Evolutionary conservation across 1,140 invertebrate genomes (phyloP).

Genomic region (Cotesia chilonis): DNA sequence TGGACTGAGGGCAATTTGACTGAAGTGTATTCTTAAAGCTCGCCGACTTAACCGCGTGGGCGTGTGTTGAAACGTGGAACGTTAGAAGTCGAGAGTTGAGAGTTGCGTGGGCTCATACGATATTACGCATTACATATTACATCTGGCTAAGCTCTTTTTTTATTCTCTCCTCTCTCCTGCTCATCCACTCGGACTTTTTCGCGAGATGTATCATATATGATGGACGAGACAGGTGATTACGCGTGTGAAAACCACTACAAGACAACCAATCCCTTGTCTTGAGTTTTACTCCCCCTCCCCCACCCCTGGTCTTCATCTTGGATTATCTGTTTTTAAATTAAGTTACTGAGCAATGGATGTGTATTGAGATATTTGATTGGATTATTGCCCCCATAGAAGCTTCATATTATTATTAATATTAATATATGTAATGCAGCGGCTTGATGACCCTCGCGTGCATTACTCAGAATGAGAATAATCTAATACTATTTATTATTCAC

Average conservation of each 20-base stretch:
- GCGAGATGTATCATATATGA: constrained; percentile 46
- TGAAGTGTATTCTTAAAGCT: constrained; percentile 63
- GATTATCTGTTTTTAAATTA: too few species aligned
- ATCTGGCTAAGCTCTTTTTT: constrained; percentile 45
- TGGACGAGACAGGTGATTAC: constrained; percentile 66
- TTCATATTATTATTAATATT: too few species aligned
- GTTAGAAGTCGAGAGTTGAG: constrained; percentile 50
- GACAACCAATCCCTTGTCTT: constrained; percentile 16
- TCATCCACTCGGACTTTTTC: neutral
- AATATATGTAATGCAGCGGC: neutral
- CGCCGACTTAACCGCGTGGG: constrained; percentile 58
- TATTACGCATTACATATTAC: constrained; percentile 47
- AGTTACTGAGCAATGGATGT: too few species aligned
- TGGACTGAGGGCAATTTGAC: constrained; percentile 61
- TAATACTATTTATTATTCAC: constrained; percentile 18
- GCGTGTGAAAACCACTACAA: constrained; percentile 60
- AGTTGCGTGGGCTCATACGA: constrained; percentile 58
- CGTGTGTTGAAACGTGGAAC: constrained; percentile 64
- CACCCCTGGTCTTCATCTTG: too few species aligned
- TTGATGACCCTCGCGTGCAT: constrained; percentile 12
- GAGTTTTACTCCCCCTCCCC: too few species aligned
- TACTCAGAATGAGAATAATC: neutral
- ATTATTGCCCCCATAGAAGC: neutral
- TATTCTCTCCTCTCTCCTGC: too few species aligned
- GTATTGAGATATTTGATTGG: too few species aligned